A percentile compares a stretch with the other conserved stretches of the same genome.
phyloP scores from a whole-genome alignment of 1,140 invertebrate genomes.

The Eulimnadia texana region DNA sequence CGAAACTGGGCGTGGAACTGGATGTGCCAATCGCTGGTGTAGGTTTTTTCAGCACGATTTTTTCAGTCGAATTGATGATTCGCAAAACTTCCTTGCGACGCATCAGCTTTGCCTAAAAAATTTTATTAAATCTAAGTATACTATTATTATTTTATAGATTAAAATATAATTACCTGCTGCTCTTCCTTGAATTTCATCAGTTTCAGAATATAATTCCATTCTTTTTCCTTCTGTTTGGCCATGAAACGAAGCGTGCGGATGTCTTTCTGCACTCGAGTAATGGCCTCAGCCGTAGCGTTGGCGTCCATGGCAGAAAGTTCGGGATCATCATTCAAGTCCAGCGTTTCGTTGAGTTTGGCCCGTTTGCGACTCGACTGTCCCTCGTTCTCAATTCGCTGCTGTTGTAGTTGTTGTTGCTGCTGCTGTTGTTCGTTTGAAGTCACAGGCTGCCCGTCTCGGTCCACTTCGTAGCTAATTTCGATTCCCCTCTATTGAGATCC shows the following conservation, averaged over 20 bases:
- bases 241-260: constrained; percentile 49
- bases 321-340: constrained; percentile 1
- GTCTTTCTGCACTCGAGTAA: constrained; percentile 28
- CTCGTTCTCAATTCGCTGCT: not conserved
- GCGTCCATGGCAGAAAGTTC: constrained; percentile 3
- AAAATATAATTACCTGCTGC: constrained; percentile 34
- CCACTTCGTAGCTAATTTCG: constrained; percentile 15
- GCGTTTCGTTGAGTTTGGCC: not conserved
- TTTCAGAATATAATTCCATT: constrained; percentile 65
- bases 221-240: constrained; percentile 56
- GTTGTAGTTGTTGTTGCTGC: too few relatives aligned
- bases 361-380: not conserved
- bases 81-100: constrained; percentile 44
- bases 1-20: not conserved
- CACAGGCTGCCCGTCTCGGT: constrained; percentile 12
- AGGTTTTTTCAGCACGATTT: not conserved
- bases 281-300: not conserved
- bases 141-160: too few relatives aligned
- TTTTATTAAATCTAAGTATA: too few relatives aligned
- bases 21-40: not conserved
- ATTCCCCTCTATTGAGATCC: not conserved
- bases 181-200: constrained; percentile 68
- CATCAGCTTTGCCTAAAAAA: constrained; percentile 42
- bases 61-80: constrained; percentile 22
- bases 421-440: not conserved